These are phyloP conservation scores for Phaetusa simplex DNA, from an alignment of 2,113 vertebrate species.

Conservation along the genomic window DNA sequence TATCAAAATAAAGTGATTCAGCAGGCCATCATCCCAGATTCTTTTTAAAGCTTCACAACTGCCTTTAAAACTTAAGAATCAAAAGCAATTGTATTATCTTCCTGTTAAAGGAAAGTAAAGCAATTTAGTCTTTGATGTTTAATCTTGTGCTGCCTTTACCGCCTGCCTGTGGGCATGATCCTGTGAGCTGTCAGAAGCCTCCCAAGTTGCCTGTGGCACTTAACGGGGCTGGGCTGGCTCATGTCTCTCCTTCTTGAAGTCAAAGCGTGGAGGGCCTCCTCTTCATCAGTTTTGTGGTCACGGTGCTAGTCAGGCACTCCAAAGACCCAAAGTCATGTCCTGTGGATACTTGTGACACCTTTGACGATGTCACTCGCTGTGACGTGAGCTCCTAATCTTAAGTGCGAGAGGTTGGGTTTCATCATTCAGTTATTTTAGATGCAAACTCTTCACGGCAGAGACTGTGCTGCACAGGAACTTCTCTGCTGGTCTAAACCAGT, in stretches of 20 bases:
- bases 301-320: background rate
- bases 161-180: background rate
- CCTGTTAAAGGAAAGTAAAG: background rate
- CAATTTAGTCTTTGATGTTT: background rate
- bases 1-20: conserved; percentile 6
- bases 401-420: background rate
- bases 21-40: background rate
- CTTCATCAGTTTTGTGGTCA: background rate
- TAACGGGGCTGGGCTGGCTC: background rate
- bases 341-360: background rate
- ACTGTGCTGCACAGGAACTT: background rate
- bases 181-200: background rate
- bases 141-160: background rate
- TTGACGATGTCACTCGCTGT: background rate
- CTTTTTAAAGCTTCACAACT: background rate
- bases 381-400: background rate
- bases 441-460: background rate
- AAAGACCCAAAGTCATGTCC: background rate
- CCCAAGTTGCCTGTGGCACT: background rate
- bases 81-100: conserved; percentile 7
- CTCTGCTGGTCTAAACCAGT: background rate
- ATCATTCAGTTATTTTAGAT: background rate
- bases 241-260: background rate
- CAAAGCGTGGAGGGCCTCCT: background rate
- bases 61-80: conserved; percentile 5